Evolutionary conservation across 2,888 invertebrate species (phyloP).

Genomic region (Trissoscelio sp.): DNA sequence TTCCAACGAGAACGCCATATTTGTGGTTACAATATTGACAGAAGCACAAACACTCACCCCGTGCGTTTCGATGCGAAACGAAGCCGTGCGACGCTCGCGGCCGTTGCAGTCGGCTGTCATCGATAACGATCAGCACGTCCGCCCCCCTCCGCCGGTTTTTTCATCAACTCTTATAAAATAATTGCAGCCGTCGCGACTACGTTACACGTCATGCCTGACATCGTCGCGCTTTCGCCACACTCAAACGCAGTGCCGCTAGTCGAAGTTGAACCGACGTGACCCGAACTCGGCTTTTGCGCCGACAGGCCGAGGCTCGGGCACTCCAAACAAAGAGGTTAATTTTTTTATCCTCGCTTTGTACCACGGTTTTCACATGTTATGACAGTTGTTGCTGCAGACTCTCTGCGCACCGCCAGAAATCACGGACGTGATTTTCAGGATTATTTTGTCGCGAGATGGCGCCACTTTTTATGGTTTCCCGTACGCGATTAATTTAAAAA

Average conservation of each 20-base stretch:
- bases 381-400: constrained; percentile 18
- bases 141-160: constrained; percentile 22
- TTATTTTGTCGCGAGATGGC: constrained; percentile 44
- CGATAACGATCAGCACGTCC: constrained; percentile 35
- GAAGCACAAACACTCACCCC: constrained; percentile 30
- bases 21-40: constrained; percentile 45
- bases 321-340: background rate
- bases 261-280: no score
- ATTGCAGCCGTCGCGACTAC: constrained; percentile 26
- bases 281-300: background rate
- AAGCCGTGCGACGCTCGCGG: constrained; percentile 5
- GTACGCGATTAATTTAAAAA: no score
- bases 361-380: constrained; percentile 14
- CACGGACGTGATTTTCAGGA: background rate
- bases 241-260: background rate
- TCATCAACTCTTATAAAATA: constrained; percentile 23
- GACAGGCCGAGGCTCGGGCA: background rate
- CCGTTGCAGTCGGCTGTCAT: constrained; percentile 34
- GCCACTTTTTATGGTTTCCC: no score
- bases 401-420: background rate
- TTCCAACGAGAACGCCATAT: constrained; percentile 33
- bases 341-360: background rate
- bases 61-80: constrained; percentile 21
- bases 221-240: background rate
- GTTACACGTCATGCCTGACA: constrained; percentile 35